A percentile compares a stretch with the other conserved stretches of the same genome.
Conservation (phyloP, 1,140 invertebrate species). For the Drosophila takahashii region DNA sequence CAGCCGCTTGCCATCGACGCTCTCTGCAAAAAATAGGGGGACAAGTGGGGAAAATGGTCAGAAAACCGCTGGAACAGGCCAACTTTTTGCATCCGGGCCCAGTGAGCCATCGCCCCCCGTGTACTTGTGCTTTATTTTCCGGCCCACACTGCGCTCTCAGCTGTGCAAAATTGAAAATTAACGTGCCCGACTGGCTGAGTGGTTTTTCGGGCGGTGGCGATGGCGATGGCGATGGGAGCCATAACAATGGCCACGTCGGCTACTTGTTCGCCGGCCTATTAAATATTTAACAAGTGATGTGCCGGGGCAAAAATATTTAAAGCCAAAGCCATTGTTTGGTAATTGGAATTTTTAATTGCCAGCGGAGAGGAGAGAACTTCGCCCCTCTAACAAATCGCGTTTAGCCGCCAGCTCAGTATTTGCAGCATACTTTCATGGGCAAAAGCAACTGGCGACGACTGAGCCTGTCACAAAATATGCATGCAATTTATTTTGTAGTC, state of each 20-base stretch:
- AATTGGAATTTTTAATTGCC: slow-evolving; percentile 57
- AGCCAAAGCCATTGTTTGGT: slow-evolving; percentile 54
- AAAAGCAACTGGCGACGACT: slow-evolving; percentile 15
- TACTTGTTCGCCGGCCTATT: slow-evolving; percentile 64
- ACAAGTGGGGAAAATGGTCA: slow-evolving; percentile 53
- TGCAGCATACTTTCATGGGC: slow-evolving; percentile 48
- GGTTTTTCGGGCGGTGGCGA: slow-evolving; percentile 21
- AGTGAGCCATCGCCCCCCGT: slow-evolving; percentile 47
- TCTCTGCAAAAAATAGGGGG: slow-evolving; percentile 85
- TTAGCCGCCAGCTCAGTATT: slow-evolving; percentile 12
- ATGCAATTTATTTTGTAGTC: slow-evolving; percentile 62
- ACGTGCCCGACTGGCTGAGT: slow-evolving; percentile 57
- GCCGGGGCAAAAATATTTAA: slow-evolving; percentile 54
- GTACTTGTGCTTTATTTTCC: slow-evolving; percentile 25
- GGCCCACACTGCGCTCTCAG: slow-evolving; percentile 55
- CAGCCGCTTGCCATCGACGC: slow-evolving; percentile 86
- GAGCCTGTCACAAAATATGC: slow-evolving; percentile 41
- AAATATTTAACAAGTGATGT: slow-evolving; percentile 71
- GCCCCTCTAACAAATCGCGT: slow-evolving; percentile 24
- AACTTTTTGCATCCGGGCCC: slow-evolving; percentile 52
- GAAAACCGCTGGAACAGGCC: slow-evolving; percentile 60
- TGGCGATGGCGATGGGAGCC: too few species aligned
- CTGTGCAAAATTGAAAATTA: slow-evolving; percentile 79
- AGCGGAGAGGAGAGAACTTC: neutral
- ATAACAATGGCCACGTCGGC: slow-evolving; percentile 46